Percentiles rank a stretch among this genome's conserved stretches.
Conservation (phyloP, 2,888 invertebrate species). For the Epinotia brunnichana region DNA sequence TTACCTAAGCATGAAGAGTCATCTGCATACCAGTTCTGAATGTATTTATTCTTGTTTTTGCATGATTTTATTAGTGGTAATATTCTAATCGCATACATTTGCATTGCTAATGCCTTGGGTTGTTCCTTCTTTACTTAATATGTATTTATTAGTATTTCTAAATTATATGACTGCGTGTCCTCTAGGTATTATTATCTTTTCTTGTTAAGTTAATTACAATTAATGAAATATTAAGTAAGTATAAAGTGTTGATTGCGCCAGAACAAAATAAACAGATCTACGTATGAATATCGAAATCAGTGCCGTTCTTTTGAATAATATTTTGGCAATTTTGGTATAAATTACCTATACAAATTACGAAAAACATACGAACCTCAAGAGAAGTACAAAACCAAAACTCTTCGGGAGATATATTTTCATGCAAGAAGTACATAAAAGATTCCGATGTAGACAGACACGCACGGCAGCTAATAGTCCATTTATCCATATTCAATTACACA, state of each 20-base stretch:
- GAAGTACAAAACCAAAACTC: slow-evolving; percentile 74
- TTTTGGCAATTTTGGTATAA: neutral
- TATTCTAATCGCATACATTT: too few species aligned
- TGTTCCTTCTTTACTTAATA: too few species aligned
- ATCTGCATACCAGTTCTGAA: too few species aligned
- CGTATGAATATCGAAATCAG: neutral
- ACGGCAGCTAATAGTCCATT: slow-evolving; percentile 65
- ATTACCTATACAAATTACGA: neutral
- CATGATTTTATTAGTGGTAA: too few species aligned
- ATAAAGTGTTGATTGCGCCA: neutral
- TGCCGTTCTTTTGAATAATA: neutral
- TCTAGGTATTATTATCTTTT: too few species aligned
- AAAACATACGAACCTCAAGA: slow-evolving; percentile 61
- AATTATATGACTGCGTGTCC: too few species aligned
- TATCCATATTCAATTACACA: slow-evolving; percentile 48
- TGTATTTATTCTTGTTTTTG: too few species aligned
- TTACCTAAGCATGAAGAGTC: too few species aligned
- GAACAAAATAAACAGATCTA: neutral
- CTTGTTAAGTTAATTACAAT: too few species aligned
- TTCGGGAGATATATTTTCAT: slow-evolving; percentile 67
- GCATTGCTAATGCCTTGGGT: too few species aligned
- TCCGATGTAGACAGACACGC: slow-evolving; percentile 69
- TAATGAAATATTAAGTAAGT: too few species aligned
- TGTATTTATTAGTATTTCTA: too few species aligned
- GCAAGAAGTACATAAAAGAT: slow-evolving; percentile 63